phyloP scores from a whole-genome alignment of 2,113 vertebrate genomes.

The Ascaphus truei region DNA sequence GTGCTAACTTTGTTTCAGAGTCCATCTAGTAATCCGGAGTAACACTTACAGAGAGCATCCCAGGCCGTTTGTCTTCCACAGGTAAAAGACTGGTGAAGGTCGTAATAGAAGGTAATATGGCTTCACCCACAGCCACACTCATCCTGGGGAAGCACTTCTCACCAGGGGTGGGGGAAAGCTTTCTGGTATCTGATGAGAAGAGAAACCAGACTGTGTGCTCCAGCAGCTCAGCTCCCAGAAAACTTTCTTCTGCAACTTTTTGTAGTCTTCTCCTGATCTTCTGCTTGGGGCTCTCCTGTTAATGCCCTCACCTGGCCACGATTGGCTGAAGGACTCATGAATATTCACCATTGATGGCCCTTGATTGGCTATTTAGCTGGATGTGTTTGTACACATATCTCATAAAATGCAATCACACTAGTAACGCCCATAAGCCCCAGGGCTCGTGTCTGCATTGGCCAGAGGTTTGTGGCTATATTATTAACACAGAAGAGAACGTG shows the following conservation, averaged over 20 bases:
- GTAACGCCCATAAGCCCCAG: background rate
- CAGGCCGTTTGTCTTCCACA: slow-evolving; percentile 39
- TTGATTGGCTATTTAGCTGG: background rate
- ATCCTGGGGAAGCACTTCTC: slow-evolving; percentile 28
- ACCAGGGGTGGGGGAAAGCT: background rate
- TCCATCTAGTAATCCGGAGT: too few species aligned
- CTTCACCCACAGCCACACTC: slow-evolving; percentile 52
- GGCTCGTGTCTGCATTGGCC: too few species aligned
- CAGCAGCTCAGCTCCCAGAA: background rate
- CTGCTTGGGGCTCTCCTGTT: background rate
- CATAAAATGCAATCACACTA: background rate
- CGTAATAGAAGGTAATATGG: slow-evolving; percentile 47
- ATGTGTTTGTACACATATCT: slow-evolving; percentile 17
- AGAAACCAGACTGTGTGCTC: slow-evolving; percentile 45
- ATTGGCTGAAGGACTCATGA: background rate
- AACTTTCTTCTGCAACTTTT: background rate
- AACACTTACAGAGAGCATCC: slow-evolving; percentile 20
- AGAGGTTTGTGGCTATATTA: background rate
- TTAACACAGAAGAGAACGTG: background rate
- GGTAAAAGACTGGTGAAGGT: slow-evolving; percentile 49
- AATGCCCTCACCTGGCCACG: background rate
- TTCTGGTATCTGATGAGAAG: slow-evolving; percentile 27
- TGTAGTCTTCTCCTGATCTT: too few species aligned
- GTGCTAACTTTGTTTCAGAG: too few species aligned
- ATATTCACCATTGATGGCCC: background rate